Conservation (phyloP, 2,113 vertebrate genomes). For the Corythornis madagascariensis region DNA sequence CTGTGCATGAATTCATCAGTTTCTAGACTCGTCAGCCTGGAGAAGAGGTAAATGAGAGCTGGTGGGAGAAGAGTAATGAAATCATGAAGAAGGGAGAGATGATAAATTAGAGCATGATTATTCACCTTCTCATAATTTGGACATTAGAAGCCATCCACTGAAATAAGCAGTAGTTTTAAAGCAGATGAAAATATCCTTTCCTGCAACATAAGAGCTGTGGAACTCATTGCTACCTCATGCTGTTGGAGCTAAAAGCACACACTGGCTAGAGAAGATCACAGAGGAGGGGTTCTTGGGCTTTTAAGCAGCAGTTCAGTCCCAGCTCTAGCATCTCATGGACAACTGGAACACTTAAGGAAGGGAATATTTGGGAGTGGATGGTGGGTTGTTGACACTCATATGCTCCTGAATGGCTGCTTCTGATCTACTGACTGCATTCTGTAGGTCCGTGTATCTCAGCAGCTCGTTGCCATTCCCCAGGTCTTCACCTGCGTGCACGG, state of each 20-base stretch:
- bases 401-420: not conserved
- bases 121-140: not conserved
- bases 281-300: not conserved
- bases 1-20: slow-evolving; percentile 26
- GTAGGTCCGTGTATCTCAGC: accelerated
- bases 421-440: not conserved
- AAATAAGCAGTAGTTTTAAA: not conserved
- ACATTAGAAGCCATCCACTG: not conserved
- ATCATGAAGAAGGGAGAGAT: not conserved
- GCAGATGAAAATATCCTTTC: not conserved
- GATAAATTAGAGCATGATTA: not conserved
- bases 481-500: accelerated
- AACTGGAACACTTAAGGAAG: not conserved
- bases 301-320: not conserved
- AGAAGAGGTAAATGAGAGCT: slow-evolving; percentile 35
- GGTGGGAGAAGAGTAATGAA: not conserved
- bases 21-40: not conserved
- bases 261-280: not conserved
- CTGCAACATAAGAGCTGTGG: not conserved
- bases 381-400: not conserved
- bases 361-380: too few species aligned
- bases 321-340: not conserved
- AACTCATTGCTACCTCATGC: not conserved
- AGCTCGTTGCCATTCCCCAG: not conserved
- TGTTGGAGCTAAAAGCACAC: not conserved